phyloP scores from a whole-genome alignment of 2,113 vertebrate genomes.

The Erythrocercus mccallii region DNA sequence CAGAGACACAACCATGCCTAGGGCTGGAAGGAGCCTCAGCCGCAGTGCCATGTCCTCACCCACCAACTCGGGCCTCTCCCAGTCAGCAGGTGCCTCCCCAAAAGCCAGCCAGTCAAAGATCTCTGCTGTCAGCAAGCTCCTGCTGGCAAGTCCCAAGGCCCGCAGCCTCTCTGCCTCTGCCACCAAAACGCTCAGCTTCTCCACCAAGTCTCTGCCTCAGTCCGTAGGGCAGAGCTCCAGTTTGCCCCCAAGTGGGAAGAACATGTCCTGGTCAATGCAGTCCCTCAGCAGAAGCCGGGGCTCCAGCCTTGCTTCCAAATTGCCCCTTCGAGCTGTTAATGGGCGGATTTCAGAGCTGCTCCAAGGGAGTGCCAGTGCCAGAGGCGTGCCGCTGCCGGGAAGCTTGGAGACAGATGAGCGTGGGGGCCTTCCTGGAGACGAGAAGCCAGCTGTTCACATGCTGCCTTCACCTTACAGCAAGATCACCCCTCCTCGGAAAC shows the following conservation, averaged over 20 bases:
- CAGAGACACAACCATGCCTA: conserved; percentile 90
- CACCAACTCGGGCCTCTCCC: conserved; percentile 60
- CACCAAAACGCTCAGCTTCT: conserved; percentile 95
- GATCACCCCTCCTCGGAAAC: conserved; percentile 90
- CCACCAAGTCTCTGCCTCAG: conserved; percentile 94
- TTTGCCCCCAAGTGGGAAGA: conserved; percentile 84
- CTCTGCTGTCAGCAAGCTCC: conserved; percentile 93
- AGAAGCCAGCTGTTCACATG: conserved; percentile 76
- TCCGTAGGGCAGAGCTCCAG: conserved; percentile 85
- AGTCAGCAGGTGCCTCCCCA: conserved; percentile 79
- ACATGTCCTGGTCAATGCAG: conserved; percentile 93
- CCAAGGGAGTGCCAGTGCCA: conserved; percentile 76
- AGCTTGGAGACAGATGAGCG: conserved; percentile 69
- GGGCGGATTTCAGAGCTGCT: conserved; percentile 94
- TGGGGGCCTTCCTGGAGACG: conserved; percentile 60
- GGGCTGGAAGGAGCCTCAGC: conserved; percentile 82
- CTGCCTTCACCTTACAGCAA: conserved; percentile 98
- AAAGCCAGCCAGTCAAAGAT: conserved; percentile 88
- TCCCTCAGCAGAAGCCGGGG: conserved; percentile 89
- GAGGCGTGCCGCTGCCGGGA: conserved; percentile 68
- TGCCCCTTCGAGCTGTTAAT: conserved; percentile 89
- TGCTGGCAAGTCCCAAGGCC: conserved; percentile 90
- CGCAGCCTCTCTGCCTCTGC: conserved; percentile 88
- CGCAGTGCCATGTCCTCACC: conserved; percentile 80
- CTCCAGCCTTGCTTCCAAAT: conserved; percentile 83